Percentiles rank a stretch among this genome's conserved stretches.
phyloP scores from a whole-genome alignment of 2,888 invertebrate genomes.

The Napeogenes inachia region DNA sequence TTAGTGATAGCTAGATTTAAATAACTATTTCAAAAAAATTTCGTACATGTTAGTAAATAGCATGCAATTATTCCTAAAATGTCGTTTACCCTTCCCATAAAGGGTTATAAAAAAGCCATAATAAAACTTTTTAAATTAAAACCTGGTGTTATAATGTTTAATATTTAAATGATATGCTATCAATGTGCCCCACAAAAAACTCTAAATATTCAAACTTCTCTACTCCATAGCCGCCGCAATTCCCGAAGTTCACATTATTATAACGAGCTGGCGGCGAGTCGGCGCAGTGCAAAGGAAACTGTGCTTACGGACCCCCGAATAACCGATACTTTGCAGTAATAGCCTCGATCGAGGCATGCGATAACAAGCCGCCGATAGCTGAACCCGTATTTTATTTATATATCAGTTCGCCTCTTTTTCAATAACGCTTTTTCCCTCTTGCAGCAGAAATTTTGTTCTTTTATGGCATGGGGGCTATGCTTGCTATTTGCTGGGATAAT shows the following conservation, averaged over 20 bases:
- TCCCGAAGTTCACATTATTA: slow-evolving; percentile 77
- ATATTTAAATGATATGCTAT: slow-evolving; percentile 24
- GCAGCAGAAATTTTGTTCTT: slow-evolving; percentile 72
- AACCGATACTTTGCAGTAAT: slow-evolving; percentile 74
- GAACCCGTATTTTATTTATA: slow-evolving; percentile 78
- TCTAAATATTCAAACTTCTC: slow-evolving; percentile 47
- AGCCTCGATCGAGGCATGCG: slow-evolving; percentile 73
- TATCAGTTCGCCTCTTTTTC: slow-evolving; percentile 74
- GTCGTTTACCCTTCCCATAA: too few relatives aligned
- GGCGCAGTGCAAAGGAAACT: slow-evolving; percentile 68
- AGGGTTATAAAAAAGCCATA: too few relatives aligned
- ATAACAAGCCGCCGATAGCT: slow-evolving; percentile 78
- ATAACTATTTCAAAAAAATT: not conserved
- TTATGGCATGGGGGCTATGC: slow-evolving; percentile 52
- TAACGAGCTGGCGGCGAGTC: slow-evolving; percentile 71
- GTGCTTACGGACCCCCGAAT: slow-evolving; percentile 69
- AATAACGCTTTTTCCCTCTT: slow-evolving; percentile 73
- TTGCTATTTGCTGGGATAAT: slow-evolving; percentile 67
- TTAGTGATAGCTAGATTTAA: too few relatives aligned
- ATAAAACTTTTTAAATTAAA: not conserved
- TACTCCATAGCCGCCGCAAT: slow-evolving; percentile 68
- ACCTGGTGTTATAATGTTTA: slow-evolving; percentile 13
- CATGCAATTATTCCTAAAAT: too few relatives aligned
- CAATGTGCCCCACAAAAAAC: slow-evolving; percentile 34
- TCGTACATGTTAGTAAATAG: slow-evolving; percentile 6